Conservation (phyloP, 2,113 vertebrate genomes). For the Chiloscyllium plagiosum region DNA sequence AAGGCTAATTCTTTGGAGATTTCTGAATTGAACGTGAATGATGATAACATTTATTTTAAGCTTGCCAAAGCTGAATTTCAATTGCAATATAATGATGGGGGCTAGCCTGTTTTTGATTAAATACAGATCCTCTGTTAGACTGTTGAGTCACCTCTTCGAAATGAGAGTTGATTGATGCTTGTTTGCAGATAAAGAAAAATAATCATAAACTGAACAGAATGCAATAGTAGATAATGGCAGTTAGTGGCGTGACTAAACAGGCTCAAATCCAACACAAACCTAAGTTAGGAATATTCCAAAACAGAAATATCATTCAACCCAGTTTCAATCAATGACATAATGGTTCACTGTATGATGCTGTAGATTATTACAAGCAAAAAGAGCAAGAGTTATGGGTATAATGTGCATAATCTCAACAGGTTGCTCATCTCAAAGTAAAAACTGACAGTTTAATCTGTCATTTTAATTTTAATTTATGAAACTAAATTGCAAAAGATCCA, state of each 20-base stretch:
- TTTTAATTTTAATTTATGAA: no score
- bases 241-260: neutral
- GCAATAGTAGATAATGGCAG: neutral
- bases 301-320: neutral
- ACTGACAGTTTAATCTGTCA: neutral
- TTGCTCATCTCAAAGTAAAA: neutral
- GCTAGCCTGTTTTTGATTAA: neutral
- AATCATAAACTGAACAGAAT: neutral
- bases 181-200: neutral
- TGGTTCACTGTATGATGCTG: neutral
- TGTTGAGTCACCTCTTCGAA: neutral
- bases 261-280: neutral
- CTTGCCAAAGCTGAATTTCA: neutral
- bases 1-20: neutral
- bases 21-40: neutral
- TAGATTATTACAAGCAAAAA: neutral
- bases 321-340: neutral
- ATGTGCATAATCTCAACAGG: neutral
- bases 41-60: neutral
- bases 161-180: neutral
- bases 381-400: neutral
- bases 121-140: neutral
- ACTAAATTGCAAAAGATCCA: neutral
- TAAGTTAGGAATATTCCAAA: neutral
- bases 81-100: neutral